Conservation (phyloP, 2,113 vertebrate species). For the Paratilapia polleni region DNA sequence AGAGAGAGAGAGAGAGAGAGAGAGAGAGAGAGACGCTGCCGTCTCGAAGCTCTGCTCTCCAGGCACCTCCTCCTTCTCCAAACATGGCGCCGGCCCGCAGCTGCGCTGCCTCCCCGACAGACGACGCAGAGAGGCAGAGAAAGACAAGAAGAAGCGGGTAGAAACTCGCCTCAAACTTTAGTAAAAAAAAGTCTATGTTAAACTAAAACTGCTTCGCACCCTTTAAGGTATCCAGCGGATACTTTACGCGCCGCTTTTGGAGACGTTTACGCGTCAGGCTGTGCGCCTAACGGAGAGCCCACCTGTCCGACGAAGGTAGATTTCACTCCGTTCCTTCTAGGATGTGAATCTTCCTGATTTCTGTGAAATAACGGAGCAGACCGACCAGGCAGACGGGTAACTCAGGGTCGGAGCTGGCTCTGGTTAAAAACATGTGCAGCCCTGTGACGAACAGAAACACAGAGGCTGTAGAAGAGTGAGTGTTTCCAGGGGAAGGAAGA, state of each 20-base stretch:
- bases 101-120: constrained; percentile 52
- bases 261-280: constrained; percentile 35
- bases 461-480: constrained; percentile 30
- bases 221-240: not conserved
- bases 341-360: constrained; percentile 59
- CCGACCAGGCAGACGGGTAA: not conserved
- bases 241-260: constrained; percentile 19
- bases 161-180: not conserved
- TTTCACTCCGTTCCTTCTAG: not conserved
- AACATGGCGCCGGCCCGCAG: constrained; percentile 72
- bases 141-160: constrained; percentile 26
- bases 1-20: not conserved
- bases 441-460: constrained; percentile 8
- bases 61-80: constrained; percentile 44
- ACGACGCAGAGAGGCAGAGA: constrained; percentile 47
- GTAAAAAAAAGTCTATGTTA: not conserved
- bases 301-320: constrained; percentile 67
- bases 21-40: not conserved
- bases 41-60: constrained; percentile 1
- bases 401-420: constrained; percentile 25
- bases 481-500: constrained; percentile 4
- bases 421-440: constrained; percentile 50
- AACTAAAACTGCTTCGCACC: not conserved
- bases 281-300: constrained; percentile 51
- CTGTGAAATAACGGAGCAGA: not conserved